These are phyloP conservation scores for Hirudinaria manillensis DNA, from an alignment of 2,888 invertebrate species.

Conservation along the genomic window DNA sequence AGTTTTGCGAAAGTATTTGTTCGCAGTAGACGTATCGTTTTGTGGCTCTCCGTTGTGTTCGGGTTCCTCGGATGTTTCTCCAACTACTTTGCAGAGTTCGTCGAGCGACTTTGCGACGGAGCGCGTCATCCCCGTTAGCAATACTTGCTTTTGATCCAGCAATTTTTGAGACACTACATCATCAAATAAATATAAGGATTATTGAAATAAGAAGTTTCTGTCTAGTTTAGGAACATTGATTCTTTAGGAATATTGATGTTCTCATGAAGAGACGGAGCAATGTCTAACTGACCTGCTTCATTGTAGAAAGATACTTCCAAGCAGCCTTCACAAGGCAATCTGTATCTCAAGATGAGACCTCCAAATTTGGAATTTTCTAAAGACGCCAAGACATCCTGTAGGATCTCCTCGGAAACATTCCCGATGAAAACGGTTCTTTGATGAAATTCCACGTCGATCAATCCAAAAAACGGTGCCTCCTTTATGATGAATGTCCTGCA, in stretches of 20 bases:
- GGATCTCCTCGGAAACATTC: background rate
- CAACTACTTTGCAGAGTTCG: no score
- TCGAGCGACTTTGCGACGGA: no score
- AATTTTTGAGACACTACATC: no score
- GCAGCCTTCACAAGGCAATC: background rate
- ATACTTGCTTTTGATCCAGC: no score
- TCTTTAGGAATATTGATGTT: background rate
- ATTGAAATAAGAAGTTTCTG: no score
- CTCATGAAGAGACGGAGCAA: background rate
- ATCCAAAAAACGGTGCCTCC: background rate
- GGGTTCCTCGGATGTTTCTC: no score
- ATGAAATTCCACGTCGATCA: background rate
- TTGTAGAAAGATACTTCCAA: background rate
- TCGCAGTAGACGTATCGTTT: no score
- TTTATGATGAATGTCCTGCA: background rate
- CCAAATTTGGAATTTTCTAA: background rate
- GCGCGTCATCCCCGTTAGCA: no score
- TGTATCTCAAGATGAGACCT: background rate
- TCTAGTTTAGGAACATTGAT: no score
- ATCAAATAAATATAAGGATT: no score
- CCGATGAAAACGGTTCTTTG: background rate
- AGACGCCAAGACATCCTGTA: background rate
- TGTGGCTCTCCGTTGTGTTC: no score
- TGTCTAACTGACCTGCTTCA: background rate
- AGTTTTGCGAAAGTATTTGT: no score